Evolutionary conservation across 2,113 vertebrate species (phyloP).

Genomic region (Cygnus buccinator): DNA sequence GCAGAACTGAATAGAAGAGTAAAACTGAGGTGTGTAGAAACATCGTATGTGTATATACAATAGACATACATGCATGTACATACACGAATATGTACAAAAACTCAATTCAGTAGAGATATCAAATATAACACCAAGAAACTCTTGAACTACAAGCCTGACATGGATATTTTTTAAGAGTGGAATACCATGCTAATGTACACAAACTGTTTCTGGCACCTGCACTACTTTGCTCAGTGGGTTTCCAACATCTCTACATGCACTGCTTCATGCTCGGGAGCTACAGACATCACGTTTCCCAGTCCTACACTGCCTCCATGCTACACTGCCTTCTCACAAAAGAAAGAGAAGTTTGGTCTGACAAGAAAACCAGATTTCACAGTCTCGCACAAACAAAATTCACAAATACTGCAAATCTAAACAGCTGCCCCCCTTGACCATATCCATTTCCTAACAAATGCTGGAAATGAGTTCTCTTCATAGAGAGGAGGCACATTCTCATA

Average conservation of each 20-base stretch:
- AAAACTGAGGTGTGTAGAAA: neutral
- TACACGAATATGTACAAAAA: neutral
- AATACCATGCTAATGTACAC: neutral
- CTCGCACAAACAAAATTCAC: neutral
- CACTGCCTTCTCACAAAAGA: neutral
- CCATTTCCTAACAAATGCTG: neutral
- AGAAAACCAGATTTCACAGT: neutral
- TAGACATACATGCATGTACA: no score
- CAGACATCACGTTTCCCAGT: neutral
- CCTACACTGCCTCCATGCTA: no score
- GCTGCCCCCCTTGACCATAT: neutral
- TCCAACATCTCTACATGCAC: neutral
- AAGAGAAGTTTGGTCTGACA: neutral
- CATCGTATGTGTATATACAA: rapidly evolving
- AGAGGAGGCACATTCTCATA: neutral
- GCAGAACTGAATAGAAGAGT: neutral
- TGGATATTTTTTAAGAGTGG: neutral
- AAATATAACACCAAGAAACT: neutral
- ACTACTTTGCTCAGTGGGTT: neutral
- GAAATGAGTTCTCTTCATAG: neutral
- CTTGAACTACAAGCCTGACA: neutral
- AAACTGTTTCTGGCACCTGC: neutral
- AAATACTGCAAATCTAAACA: neutral
- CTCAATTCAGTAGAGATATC: neutral
- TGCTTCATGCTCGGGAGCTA: neutral